Conservation (phyloP, 2,797 vertebrate genomes). For the Limosa lapponica region DNA sequence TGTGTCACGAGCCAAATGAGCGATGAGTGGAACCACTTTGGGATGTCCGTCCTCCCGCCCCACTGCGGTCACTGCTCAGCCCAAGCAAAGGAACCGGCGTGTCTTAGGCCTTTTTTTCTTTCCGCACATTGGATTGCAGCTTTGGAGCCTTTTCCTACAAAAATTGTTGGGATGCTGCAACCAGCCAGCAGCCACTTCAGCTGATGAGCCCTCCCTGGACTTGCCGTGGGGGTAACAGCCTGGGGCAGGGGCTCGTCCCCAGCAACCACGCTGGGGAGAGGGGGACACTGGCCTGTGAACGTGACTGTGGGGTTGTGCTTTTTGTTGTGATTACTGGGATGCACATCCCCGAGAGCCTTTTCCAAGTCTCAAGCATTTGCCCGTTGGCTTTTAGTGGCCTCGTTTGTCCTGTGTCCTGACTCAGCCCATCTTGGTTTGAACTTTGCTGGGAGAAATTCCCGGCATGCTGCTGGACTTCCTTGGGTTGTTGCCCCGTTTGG, state of each 20-base stretch:
- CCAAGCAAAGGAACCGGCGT: fast-evolving
- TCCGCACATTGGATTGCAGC: fast-evolving
- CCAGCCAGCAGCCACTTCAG: not conserved
- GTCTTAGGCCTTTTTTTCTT: too few relatives aligned
- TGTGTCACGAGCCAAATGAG: fast-evolving
- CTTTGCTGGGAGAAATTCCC: not conserved
- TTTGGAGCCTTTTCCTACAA: not conserved
- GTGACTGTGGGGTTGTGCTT: not conserved
- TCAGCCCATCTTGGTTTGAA: not conserved
- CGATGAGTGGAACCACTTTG: fast-evolving
- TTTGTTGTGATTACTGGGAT: not conserved
- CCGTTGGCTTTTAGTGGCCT: not conserved
- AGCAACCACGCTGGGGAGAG: fast-evolving
- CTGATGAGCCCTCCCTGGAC: fast-evolving
- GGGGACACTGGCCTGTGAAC: not conserved
- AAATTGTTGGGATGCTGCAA: not conserved
- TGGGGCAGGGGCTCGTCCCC: not conserved
- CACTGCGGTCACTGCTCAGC: not conserved
- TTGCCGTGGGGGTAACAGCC: not conserved
- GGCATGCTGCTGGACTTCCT: not conserved
- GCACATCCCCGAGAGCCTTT: not conserved
- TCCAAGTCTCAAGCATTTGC: not conserved
- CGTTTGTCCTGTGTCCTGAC: not conserved
- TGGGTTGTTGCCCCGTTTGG: fast-evolving
- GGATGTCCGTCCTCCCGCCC: not conserved